phyloP scores from a whole-genome alignment of 1,140 invertebrate species.

The Papilio dardanus region DNA sequence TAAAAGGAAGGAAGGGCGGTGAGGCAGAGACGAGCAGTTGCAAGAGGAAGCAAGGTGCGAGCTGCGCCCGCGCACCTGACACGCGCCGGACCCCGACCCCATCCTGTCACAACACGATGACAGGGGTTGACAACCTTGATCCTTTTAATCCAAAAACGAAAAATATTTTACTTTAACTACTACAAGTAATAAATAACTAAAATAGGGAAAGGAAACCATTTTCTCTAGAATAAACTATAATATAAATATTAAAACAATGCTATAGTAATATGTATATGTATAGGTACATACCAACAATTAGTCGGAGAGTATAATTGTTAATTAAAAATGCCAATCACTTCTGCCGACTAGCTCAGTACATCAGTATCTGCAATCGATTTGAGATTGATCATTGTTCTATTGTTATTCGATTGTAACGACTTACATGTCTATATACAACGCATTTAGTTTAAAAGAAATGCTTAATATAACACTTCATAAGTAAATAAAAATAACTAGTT shows the following conservation, averaged over 20 bases:
- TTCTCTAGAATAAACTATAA: no score
- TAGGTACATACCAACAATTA: not conserved
- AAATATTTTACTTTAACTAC: not conserved
- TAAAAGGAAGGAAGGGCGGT: slow-evolving; percentile 23
- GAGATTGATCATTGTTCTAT: slow-evolving; percentile 7
- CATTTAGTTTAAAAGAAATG: not conserved
- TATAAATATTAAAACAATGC: not conserved
- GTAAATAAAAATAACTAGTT: not conserved
- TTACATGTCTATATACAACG: not conserved
- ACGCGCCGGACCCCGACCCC: slow-evolving; percentile 20
- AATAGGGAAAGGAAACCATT: no score
- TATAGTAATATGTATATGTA: not conserved
- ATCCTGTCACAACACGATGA: not conserved
- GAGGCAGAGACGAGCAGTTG: not conserved
- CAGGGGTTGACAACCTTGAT: slow-evolving; percentile 11
- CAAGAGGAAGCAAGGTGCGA: slow-evolving; percentile 33
- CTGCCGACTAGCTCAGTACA: not conserved
- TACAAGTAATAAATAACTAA: no score
- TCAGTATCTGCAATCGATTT: slow-evolving; percentile 11
- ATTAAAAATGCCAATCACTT: slow-evolving; percentile 29
- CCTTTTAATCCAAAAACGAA: not conserved
- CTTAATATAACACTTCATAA: not conserved
- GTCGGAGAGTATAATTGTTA: not conserved
- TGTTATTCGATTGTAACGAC: not conserved
- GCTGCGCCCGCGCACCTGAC: not conserved